Evolutionary conservation across 2,888 invertebrate species (phyloP).

Genomic region (Trachelus troglodyta): DNA sequence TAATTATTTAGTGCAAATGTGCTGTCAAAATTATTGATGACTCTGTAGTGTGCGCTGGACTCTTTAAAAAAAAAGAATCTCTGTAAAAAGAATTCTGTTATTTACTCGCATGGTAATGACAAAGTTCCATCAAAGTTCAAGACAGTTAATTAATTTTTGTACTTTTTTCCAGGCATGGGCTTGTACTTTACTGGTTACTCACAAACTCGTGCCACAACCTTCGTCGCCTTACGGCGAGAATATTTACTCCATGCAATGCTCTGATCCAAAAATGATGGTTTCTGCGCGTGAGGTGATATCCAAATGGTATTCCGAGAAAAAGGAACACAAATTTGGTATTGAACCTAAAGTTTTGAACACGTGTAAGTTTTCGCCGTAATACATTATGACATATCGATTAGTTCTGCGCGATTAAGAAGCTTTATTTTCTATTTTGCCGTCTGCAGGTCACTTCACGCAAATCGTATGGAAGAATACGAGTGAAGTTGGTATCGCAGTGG

Average conservation of each 20-base stretch:
- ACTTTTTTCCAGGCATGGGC: slow-evolving; percentile 57
- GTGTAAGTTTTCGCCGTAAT: slow-evolving; percentile 69
- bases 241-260: slow-evolving; percentile 77
- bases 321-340: slow-evolving; percentile 75
- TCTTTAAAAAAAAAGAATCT: no score
- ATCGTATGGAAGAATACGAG: slow-evolving; percentile 83
- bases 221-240: slow-evolving; percentile 72
- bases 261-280: slow-evolving; percentile 74
- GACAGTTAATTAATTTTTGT: slow-evolving; percentile 5
- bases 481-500: slow-evolving; percentile 81
- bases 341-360: slow-evolving; percentile 76
- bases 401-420: no score
- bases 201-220: slow-evolving; percentile 60
- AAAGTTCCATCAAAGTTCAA: background rate
- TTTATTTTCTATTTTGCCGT: no score
- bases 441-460: slow-evolving; percentile 73
- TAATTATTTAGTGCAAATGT: no score
- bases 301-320: slow-evolving; percentile 83
- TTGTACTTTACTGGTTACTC: slow-evolving; percentile 57
- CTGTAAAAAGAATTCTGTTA: no score
- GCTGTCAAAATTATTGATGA: no score
- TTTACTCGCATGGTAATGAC: no score
- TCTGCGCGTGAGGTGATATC: slow-evolving; percentile 77
- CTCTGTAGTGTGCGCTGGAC: background rate
- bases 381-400: no score